phyloP scores from a whole-genome alignment of 2,888 invertebrate species.

The Mellilla xanthometata region DNA sequence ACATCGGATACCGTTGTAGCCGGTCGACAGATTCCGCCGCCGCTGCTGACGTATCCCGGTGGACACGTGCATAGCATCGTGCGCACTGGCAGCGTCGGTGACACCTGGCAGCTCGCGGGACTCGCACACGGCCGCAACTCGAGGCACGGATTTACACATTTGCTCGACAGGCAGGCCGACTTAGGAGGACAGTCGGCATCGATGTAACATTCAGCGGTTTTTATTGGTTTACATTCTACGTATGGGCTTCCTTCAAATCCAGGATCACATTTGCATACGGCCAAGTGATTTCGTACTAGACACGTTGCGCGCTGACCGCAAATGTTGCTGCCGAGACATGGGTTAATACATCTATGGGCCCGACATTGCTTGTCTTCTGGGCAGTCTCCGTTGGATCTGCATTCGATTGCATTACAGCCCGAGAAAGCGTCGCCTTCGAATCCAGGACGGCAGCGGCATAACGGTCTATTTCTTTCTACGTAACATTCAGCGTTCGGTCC shows the following conservation, averaged over 20 bases:
- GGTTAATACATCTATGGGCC: constrained; percentile 92
- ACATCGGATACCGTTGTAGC: constrained; percentile 84
- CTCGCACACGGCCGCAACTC: constrained; percentile 89
- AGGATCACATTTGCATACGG: constrained; percentile 92
- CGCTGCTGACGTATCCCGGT: constrained; percentile 92
- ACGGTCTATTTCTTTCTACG: constrained; percentile 86
- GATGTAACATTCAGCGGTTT: constrained; percentile 88
- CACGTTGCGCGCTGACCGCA: constrained; percentile 92
- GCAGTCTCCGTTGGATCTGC: constrained; percentile 93
- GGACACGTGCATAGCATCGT: constrained; percentile 96
- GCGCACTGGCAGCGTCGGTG: constrained; percentile 91
- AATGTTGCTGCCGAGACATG: constrained; percentile 89
- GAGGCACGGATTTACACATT: constrained; percentile 92
- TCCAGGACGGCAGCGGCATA: constrained; percentile 91
- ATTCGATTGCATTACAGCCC: constrained; percentile 90
- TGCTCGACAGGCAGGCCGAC: constrained; percentile 90
- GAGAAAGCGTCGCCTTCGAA: constrained; percentile 90
- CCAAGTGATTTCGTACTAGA: constrained; percentile 90
- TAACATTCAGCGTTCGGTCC: constrained; percentile 92
- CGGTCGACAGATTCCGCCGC: constrained; percentile 91
- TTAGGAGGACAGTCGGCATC: constrained; percentile 92
- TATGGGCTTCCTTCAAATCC: constrained; percentile 92
- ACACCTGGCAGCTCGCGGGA: constrained; percentile 91
- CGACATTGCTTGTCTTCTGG: constrained; percentile 92
- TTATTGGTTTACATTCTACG: constrained; percentile 88